A percentile compares a stretch with the other conserved stretches of the same genome.
Evolutionary conservation across 2,888 invertebrate genomes (phyloP).

Genomic region (Gasteruption jaculator): DNA sequence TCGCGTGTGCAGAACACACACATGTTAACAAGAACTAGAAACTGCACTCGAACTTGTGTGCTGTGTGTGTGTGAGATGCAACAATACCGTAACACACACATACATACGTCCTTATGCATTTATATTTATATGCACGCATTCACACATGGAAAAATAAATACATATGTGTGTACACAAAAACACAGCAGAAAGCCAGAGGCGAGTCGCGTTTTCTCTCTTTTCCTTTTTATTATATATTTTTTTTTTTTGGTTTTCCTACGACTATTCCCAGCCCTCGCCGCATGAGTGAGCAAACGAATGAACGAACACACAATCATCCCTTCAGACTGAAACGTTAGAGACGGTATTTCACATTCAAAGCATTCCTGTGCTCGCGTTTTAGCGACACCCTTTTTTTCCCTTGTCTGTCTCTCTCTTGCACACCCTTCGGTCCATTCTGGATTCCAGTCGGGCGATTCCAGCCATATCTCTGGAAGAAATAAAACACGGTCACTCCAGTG

Average conservation of each 20-base stretch:
- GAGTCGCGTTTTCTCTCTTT: constrained; percentile 43
- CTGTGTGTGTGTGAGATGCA: too few species aligned
- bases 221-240: constrained; percentile 36
- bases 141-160: background rate
- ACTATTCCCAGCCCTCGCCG: constrained; percentile 11
- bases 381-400: constrained; percentile 15
- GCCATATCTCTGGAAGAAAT: constrained; percentile 39
- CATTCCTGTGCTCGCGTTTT: constrained; percentile 25
- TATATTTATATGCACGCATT: background rate
- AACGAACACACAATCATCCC: constrained; percentile 34
- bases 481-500: constrained; percentile 24
- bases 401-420: constrained; percentile 1
- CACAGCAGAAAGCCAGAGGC: constrained; percentile 32
- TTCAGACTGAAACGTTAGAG: constrained; percentile 20
- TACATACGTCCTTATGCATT: too few species aligned
- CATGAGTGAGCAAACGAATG: constrained; percentile 26
- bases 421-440: background rate
- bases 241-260: constrained; percentile 22
- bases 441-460: constrained; percentile 24
- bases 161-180: background rate
- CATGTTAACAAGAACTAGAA: too few species aligned
- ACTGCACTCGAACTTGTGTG: too few species aligned
- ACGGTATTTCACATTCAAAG: constrained; percentile 41
- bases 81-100: too few species aligned
- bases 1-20: too few species aligned